Percentiles rank a stretch among this genome's conserved stretches.
phyloP scores from a whole-genome alignment of 2,113 vertebrate species.

The Pleuronectes platessa region DNA sequence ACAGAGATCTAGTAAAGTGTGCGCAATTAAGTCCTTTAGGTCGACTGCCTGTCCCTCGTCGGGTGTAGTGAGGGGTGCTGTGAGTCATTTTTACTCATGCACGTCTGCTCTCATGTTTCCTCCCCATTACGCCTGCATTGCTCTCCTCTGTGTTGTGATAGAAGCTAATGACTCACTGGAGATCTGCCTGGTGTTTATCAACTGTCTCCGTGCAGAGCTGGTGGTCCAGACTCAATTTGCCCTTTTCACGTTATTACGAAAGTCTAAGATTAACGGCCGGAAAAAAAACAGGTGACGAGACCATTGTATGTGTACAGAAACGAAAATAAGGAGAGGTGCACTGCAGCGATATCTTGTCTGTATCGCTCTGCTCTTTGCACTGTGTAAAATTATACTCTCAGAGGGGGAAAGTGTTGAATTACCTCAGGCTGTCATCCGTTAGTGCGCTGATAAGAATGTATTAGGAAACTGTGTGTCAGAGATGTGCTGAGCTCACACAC shows the following conservation, averaged over 20 bases:
- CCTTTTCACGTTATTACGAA: conserved; percentile 25
- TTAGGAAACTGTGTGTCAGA: conserved; percentile 35
- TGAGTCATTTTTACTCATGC: conserved; percentile 70
- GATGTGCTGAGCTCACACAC: conserved; percentile 28
- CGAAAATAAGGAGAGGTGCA: conserved; percentile 40
- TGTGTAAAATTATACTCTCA: conserved; percentile 53
- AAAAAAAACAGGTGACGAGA: conserved; percentile 26
- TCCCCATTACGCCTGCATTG: conserved; percentile 68
- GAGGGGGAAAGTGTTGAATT: conserved; percentile 51
- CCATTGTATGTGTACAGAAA: conserved; percentile 38
- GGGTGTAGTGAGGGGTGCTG: conserved; percentile 43
- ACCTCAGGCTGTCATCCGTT: conserved; percentile 48
- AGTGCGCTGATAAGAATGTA: conserved; percentile 49
- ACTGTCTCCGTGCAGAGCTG: conserved; percentile 53
- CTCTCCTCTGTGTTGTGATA: conserved; percentile 73
- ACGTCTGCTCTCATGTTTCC: conserved; percentile 72
- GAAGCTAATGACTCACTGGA: conserved; percentile 74
- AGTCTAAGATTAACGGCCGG: conserved; percentile 35
- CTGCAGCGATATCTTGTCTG: conserved; percentile 42
- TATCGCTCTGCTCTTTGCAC: conserved; percentile 50
- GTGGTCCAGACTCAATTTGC: conserved; percentile 48
- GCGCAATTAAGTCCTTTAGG: conserved; percentile 59
- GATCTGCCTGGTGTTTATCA: conserved; percentile 75
- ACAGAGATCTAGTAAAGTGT: conserved; percentile 47
- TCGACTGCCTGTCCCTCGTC: conserved; percentile 45